phyloP scores from a whole-genome alignment of 1,140 invertebrate genomes.

The Temnothorax longispinosus region DNA sequence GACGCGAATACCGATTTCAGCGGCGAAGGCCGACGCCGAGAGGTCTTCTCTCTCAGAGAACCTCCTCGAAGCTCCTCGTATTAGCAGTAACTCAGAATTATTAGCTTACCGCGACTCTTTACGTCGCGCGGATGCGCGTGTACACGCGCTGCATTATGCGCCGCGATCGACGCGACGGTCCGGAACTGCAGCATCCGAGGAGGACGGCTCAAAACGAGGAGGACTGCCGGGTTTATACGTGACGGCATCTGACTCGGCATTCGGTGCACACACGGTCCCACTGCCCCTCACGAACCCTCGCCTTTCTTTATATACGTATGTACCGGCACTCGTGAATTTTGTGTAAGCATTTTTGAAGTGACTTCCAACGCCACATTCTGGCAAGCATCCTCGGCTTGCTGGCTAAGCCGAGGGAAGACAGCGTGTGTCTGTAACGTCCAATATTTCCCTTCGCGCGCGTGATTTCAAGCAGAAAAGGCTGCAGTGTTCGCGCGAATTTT shows the following conservation, averaged over 20 bases:
- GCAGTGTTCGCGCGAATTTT: not conserved
- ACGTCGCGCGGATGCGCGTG: not conserved
- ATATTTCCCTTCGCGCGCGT: conserved; percentile 11
- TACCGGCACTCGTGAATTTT: conserved; percentile 70
- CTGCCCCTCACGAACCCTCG: conserved; percentile 41
- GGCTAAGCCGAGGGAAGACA: conserved; percentile 38
- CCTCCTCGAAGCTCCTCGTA: conserved; percentile 15
- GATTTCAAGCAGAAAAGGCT: not conserved
- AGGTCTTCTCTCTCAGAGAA: not conserved
- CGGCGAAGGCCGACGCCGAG: conserved; percentile 26
- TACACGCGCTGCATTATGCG: conserved; percentile 30
- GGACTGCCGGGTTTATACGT: conserved; percentile 69
- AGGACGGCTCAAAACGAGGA: conserved; percentile 64
- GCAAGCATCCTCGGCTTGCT: conserved; percentile 26
- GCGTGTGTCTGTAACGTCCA: conserved; percentile 10
- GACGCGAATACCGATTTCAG: conserved; percentile 70
- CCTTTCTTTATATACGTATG: conserved; percentile 63
- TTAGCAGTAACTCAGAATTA: conserved; percentile 77
- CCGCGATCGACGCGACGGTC: conserved; percentile 52
- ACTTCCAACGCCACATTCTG: conserved; percentile 64
- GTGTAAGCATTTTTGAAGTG: conserved; percentile 73
- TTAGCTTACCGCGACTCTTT: conserved; percentile 65
- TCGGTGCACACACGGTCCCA: conserved; percentile 45
- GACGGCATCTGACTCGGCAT: conserved; percentile 73
- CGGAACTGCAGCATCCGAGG: conserved; percentile 53